Conservation (phyloP, 2,888 invertebrate genomes). For the Artemia sp. region DNA sequence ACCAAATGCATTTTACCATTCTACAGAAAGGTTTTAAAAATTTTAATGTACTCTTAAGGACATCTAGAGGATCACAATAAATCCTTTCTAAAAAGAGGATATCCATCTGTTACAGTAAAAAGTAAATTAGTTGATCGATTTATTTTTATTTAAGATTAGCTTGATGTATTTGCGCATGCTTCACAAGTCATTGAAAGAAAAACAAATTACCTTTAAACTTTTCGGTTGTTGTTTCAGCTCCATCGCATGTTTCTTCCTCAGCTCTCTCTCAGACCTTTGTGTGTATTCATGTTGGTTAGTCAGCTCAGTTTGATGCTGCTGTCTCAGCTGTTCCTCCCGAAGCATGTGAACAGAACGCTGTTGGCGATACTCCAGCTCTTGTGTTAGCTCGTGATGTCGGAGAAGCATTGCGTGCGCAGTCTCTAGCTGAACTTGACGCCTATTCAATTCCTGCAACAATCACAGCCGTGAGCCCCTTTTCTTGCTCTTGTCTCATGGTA, state of each 20-base stretch:
- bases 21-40: too few species aligned
- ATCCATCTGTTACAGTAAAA: too few species aligned
- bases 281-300: conserved; percentile 93
- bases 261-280: conserved; percentile 77
- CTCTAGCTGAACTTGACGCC: conserved; percentile 84
- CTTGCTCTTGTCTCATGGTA: too few species aligned
- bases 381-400: conserved; percentile 90
- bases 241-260: conserved; percentile 86
- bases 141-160: background rate
- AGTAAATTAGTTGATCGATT: too few species aligned
- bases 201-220: conserved; percentile 63
- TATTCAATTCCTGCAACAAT: conserved; percentile 62
- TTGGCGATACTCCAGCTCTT: conserved; percentile 86
- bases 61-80: background rate
- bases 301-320: conserved; percentile 85
- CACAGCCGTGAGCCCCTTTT: background rate
- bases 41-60: background rate
- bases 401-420: conserved; percentile 84
- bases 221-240: conserved; percentile 97
- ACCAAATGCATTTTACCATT: too few species aligned
- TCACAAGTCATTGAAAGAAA: background rate
- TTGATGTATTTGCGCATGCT: background rate
- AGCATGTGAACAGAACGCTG: conserved; percentile 84
- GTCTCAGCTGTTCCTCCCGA: conserved; percentile 62
- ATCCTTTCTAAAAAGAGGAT: background rate